phyloP scores from a whole-genome alignment of 2,888 invertebrate species.

The Athrips mouffetella region DNA sequence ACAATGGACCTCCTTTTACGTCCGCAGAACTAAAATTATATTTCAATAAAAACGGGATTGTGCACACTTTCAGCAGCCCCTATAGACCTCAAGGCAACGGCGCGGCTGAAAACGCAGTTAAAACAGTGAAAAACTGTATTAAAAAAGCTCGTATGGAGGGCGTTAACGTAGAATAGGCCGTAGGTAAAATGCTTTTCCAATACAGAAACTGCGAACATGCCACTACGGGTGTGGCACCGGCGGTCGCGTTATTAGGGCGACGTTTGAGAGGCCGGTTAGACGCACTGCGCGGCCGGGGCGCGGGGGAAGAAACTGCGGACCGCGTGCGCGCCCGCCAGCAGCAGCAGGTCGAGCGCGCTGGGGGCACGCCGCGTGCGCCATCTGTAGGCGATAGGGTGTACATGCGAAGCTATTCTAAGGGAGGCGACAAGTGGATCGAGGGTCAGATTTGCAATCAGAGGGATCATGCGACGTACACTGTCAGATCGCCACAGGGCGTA shows the following conservation, averaged over 20 bases:
- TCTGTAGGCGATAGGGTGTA: conserved; percentile 1
- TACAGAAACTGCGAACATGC: too few species aligned
- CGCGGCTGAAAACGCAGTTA: conserved; percentile 21
- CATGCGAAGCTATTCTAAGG: not conserved
- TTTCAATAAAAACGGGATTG: conserved; percentile 17
- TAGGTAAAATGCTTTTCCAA: conserved; percentile 12
- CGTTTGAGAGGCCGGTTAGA: conserved; percentile 22
- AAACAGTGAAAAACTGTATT: conserved; percentile 17
- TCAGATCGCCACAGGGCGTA: not conserved
- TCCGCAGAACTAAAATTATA: conserved; percentile 20
- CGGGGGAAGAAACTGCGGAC: too few species aligned
- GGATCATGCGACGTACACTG: conserved; percentile 6
- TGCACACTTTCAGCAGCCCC: conserved; percentile 13
- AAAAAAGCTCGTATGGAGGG: not conserved
- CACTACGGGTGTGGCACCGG: conserved; percentile 22
- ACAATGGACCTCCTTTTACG: conserved; percentile 26
- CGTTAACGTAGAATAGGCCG: not conserved
- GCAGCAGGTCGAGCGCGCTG: not conserved
- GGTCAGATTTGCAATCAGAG: not conserved
- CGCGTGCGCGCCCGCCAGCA: not conserved
- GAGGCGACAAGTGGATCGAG: conserved; percentile 9
- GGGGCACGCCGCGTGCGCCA: not conserved
- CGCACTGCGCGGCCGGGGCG: conserved; percentile 14
- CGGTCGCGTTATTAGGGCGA: conserved; percentile 21
- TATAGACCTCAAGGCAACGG: conserved; percentile 22